phyloP scores from a whole-genome alignment of 2,113 vertebrate species.

The Vulpes vulpes region DNA sequence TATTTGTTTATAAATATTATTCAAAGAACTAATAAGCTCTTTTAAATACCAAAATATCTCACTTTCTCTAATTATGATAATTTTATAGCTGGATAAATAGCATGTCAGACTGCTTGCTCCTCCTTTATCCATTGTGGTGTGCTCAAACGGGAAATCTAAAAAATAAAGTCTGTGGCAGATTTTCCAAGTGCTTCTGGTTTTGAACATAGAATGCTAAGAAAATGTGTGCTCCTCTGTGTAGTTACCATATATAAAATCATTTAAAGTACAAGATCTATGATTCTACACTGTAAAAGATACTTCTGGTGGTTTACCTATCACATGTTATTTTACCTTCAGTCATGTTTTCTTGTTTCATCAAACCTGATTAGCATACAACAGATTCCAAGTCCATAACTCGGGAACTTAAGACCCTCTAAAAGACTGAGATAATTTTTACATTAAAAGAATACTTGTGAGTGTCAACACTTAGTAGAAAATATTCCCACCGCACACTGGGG shows the following conservation, averaged over 20 bases:
- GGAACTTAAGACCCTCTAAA: not conserved
- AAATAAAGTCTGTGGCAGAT: slow-evolving; percentile 69
- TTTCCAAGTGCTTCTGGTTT: slow-evolving; percentile 69
- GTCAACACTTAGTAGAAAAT: not conserved
- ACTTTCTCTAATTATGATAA: slow-evolving; percentile 85
- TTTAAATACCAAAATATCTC: slow-evolving; percentile 84
- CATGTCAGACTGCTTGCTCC: slow-evolving; percentile 76
- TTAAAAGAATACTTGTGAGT: not conserved
- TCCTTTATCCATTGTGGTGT: slow-evolving; percentile 80
- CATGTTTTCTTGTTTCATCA: not conserved
- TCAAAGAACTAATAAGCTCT: slow-evolving; percentile 83
- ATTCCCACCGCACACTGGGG: not conserved
- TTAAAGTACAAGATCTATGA: not conserved
- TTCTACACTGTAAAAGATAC: not conserved
- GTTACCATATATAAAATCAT: not conserved
- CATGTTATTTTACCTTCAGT: not conserved
- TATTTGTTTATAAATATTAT: slow-evolving; percentile 85
- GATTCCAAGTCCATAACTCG: not conserved
- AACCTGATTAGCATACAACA: not conserved
- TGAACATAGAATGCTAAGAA: slow-evolving; percentile 47
- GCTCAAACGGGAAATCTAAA: slow-evolving; percentile 78
- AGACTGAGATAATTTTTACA: not conserved
- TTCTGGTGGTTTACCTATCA: not conserved
- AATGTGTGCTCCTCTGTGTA: not conserved
- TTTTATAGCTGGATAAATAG: slow-evolving; percentile 83